Conservation (phyloP, 1,140 invertebrate species). For the Episyrphus balteatus region DNA sequence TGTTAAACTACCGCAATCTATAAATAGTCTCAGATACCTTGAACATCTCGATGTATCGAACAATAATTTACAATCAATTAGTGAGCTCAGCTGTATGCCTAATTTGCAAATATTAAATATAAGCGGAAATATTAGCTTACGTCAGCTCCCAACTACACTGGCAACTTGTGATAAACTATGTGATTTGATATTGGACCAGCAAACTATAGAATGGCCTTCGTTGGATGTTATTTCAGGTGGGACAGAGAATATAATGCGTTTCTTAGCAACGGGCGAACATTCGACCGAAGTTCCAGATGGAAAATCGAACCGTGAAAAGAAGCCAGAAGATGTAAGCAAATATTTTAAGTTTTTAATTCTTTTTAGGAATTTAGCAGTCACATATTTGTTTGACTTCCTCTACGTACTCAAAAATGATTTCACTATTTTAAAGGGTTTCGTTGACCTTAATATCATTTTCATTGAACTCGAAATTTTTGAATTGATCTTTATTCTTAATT, state of each 20-base stretch:
- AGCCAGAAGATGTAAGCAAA: not conserved
- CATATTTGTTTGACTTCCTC: no score
- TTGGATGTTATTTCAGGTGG: slow-evolving; percentile 45
- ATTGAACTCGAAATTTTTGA: not conserved
- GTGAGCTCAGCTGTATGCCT: slow-evolving; percentile 51
- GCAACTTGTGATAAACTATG: slow-evolving; percentile 28
- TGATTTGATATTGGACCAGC: slow-evolving; percentile 47
- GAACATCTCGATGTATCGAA: slow-evolving; percentile 55
- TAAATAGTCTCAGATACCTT: slow-evolving; percentile 50
- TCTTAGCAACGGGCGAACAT: slow-evolving; percentile 33
- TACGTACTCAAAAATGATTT: no score
- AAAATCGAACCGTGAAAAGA: not conserved
- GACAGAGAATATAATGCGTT: slow-evolving; percentile 54
- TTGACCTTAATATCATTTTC: no score
- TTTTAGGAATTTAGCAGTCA: no score
- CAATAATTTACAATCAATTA: slow-evolving; percentile 40
- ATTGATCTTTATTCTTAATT: not conserved
- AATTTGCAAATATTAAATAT: slow-evolving; percentile 46
- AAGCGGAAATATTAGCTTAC: slow-evolving; percentile 45
- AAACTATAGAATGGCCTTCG: slow-evolving; percentile 52
- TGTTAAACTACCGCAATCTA: slow-evolving; percentile 52
- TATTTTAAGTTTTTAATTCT: not conserved
- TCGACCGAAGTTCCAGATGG: not conserved
- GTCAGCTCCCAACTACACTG: slow-evolving; percentile 30
- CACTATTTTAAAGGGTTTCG: no score